Percentiles rank a stretch among this genome's conserved stretches.
These are phyloP conservation scores for Epistrophe eligans DNA, from an alignment of 2,888 invertebrate genomes.

Conservation along the genomic window DNA sequence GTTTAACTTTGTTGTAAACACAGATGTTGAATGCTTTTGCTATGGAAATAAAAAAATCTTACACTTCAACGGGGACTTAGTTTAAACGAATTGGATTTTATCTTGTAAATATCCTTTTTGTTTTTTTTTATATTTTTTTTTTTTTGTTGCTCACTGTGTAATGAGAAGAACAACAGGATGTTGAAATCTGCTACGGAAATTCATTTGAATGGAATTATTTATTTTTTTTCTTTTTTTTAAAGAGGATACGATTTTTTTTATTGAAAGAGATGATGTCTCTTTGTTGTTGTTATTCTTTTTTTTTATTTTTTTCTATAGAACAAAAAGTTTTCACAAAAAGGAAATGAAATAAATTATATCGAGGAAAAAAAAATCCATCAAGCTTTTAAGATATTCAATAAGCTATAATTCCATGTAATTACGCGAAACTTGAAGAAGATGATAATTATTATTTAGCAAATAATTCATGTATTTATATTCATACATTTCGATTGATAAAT, in stretches of 20 bases:
- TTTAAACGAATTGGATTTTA: conserved; percentile 56
- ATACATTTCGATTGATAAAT: too few species aligned
- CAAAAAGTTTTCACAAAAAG: background rate
- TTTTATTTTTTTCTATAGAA: background rate
- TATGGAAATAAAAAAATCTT: conserved; percentile 57
- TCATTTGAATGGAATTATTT: conserved; percentile 59
- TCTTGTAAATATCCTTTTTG: conserved; percentile 47
- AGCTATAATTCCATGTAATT: background rate
- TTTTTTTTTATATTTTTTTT: background rate
- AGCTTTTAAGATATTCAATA: conserved; percentile 2
- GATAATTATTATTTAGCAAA: background rate
- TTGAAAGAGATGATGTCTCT: conserved; percentile 1
- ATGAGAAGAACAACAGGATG: conserved; percentile 58
- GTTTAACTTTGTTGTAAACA: conserved; percentile 20
- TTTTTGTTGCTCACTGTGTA: conserved; percentile 10
- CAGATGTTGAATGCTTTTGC: conserved; percentile 56
- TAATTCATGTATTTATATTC: too few species aligned
- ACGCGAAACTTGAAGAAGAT: background rate
- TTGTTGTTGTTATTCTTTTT: background rate
- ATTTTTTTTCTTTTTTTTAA: conserved; percentile 4
- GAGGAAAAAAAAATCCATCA: conserved; percentile 11
- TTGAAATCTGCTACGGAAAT: conserved; percentile 67
- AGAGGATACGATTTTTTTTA: conserved; percentile 1
- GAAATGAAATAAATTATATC: conserved; percentile 33
- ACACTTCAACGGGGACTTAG: conserved; percentile 56